Base-by-base conservation (phyloP, 2,888 invertebrate species). In the Brenthis daphne region DNA sequence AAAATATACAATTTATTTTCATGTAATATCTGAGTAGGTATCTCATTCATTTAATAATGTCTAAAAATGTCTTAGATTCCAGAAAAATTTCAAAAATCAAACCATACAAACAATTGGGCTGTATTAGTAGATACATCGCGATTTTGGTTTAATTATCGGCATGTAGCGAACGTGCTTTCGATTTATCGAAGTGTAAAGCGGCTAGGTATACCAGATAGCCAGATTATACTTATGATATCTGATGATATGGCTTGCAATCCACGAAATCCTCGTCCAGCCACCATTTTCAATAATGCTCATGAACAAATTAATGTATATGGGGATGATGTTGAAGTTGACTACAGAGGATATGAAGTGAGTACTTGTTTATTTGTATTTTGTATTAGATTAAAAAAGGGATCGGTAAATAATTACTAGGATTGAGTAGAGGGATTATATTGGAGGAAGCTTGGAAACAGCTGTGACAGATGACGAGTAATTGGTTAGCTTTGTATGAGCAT, bases 181-280 rank as follows among this genome's bases (percentile, higher is more conserved):
- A 98, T 99, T 73, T 99, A 99, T 85, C 95, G 99, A 13, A 99
- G 99, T 84, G 99, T 99, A 0, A 99, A 99, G 88, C 94, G 99
- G 16, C 93, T 99, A 4, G 99, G 99, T n/a, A 99, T 99, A 77
- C 99, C 99, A 0, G 99, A 99, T 86, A 97, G 97, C 68, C 99
- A 99, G 87, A 99, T 99, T 67, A 99, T 99, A 75, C 89, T 99
- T 67, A 99, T 99, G 99, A 96, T 99, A 75, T 99, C 99, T 1
- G 99, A 99, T 88, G 99, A 99, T 83, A 99, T 99, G 98, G 99
- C 99, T 0, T 99, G 99, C 83, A 99, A 99, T 92, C 96, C 99
- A 0, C 93, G 99, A 73, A 99, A 99, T 91, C 99, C 99, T 0
- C 94, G 98, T 14, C 99, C 99, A 5, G 99, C 98, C 0, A 98